Evolutionary conservation across 2,113 vertebrate species (phyloP).

Genomic region (Cettia cetti): DNA sequence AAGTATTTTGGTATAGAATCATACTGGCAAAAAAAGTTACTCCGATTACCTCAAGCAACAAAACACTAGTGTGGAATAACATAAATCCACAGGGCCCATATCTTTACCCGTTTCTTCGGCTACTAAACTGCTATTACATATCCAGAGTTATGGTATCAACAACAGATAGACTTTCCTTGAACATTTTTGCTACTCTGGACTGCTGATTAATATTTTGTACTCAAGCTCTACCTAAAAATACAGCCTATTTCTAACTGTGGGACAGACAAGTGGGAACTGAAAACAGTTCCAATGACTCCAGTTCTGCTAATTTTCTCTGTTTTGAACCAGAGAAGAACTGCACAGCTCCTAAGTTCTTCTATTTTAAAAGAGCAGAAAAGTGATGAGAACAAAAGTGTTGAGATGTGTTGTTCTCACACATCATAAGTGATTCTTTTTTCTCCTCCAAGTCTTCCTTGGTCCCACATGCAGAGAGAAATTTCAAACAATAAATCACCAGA

Average conservation of each 20-base stretch:
- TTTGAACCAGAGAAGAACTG: not conserved
- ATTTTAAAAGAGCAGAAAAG: not conserved
- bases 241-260: not conserved
- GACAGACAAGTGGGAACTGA: not conserved
- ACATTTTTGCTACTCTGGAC: not conserved
- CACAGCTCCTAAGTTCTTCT: not conserved
- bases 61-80: not conserved
- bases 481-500: not conserved
- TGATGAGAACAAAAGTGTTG: not conserved
- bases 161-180: not conserved
- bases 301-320: not conserved
- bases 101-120: not conserved
- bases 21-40: not conserved
- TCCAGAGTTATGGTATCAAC: not conserved
- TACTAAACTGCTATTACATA: not conserved
- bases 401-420: not conserved
- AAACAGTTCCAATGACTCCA: not conserved
- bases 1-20: not conserved
- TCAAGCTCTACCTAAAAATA: not conserved
- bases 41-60: not conserved
- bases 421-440: not conserved
- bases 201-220: not conserved
- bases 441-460: not conserved
- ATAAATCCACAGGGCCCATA: not conserved
- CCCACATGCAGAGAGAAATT: not conserved